Percentiles rank a stretch among this genome's conserved stretches.
Conservation (phyloP, 2,888 invertebrate genomes). For the Morpho helenor region DNA sequence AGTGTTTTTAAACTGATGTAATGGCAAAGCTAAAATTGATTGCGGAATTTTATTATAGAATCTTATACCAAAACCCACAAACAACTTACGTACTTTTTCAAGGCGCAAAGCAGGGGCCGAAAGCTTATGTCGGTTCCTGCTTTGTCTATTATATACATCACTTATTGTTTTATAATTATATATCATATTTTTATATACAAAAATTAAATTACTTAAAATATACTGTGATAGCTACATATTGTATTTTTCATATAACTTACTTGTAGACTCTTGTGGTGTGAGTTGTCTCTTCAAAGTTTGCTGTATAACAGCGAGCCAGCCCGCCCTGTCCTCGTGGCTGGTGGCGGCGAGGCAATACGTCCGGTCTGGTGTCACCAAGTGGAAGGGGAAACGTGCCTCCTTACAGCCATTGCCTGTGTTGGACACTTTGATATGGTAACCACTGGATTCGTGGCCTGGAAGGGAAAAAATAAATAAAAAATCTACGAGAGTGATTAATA, state of each 20-base stretch:
- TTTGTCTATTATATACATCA: no score
- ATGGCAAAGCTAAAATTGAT: no score
- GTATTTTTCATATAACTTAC: conserved; percentile 36
- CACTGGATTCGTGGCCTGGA: conserved; percentile 85
- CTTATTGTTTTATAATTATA: no score
- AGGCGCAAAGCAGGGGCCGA: no score
- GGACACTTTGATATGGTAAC: conserved; percentile 84
- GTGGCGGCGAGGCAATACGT: conserved; percentile 87
- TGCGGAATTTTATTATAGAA: no score
- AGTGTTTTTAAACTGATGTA: no score
- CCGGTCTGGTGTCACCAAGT: conserved; percentile 88
- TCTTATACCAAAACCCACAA: no score
- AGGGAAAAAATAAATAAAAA: conserved; percentile 13
- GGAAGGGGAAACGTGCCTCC: conserved; percentile 89
- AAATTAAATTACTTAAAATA: no score
- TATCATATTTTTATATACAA: no score
- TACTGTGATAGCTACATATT: no score
- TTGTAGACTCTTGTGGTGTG: conserved; percentile 87
- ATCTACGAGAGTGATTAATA: not conserved
- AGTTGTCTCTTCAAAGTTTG: conserved; percentile 86
- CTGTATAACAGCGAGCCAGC: conserved; percentile 89
- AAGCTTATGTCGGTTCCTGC: no score
- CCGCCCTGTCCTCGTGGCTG: conserved; percentile 86
- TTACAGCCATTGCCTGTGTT: conserved; percentile 80
- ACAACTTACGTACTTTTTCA: no score